Percentiles rank a stretch among this genome's conserved stretches.
Evolutionary conservation across 2,888 invertebrate genomes (phyloP).

Genomic region (Odontomyia ornata): DNA sequence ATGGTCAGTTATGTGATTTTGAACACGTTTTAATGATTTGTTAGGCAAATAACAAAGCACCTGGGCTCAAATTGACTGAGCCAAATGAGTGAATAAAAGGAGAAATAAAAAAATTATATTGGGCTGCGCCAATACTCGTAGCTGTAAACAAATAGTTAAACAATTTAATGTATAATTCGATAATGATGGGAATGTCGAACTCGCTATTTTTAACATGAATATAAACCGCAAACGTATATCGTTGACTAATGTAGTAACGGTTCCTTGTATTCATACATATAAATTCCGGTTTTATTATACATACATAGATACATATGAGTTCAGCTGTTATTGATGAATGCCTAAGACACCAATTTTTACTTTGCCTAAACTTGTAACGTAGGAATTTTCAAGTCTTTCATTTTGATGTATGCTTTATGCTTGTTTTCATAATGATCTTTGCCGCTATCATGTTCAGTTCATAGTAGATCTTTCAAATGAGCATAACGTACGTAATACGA

Average conservation of each 20-base stretch:
- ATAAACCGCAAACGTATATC: neutral
- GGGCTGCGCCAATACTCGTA: neutral
- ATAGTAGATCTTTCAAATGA: no score
- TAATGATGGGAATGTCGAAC: constrained; percentile 2
- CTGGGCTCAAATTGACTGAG: no score
- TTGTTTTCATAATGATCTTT: neutral
- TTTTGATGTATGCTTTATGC: neutral
- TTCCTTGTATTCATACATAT: neutral
- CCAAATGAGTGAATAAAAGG: no score
- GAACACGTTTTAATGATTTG: no score
- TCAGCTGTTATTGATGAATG: neutral
- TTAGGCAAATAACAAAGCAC: no score
- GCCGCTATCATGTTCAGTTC: neutral
- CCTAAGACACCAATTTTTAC: neutral
- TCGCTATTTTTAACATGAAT: neutral
- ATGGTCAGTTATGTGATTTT: neutral
- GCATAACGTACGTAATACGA: no score
- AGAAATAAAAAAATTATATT: neutral
- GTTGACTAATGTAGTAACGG: constrained; percentile 4
- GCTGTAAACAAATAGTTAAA: constrained; percentile 7
- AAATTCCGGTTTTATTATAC: neutral
- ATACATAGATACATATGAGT: neutral
- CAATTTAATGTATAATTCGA: neutral
- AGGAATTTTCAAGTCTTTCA: neutral
- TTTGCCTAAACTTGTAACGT: neutral